Conservation (phyloP, 2,888 invertebrate genomes). For the Oasisia sp. region DNA sequence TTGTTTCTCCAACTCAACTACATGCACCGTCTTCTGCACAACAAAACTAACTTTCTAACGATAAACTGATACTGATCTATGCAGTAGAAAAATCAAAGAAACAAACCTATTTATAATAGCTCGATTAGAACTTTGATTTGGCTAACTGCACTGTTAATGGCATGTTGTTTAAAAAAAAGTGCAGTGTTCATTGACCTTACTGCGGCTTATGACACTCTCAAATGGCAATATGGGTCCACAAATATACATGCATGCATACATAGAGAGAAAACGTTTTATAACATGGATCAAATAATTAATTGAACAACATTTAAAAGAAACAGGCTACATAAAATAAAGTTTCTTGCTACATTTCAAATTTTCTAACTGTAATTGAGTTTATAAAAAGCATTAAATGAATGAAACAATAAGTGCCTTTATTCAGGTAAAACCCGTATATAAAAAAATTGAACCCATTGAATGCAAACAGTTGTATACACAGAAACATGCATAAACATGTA, state of each 20-base stretch:
- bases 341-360: background rate
- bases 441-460: no score
- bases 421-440: no score
- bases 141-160: background rate
- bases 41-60: background rate
- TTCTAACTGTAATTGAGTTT: background rate
- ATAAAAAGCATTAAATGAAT: no score
- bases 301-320: background rate
- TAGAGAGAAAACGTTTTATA: background rate
- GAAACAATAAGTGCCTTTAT: no score
- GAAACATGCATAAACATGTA: no score
- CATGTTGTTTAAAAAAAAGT: no score
- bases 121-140: background rate
- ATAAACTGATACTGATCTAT: background rate
- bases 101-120: background rate
- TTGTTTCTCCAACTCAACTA: slow-evolving; percentile 6
- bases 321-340: background rate
- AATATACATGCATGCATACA: no score
- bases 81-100: background rate
- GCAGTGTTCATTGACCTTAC: no score
- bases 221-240: no score
- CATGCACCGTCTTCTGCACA: slow-evolving; percentile 4
- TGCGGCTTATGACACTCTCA: no score
- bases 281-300: background rate
- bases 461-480: no score